Conservation (phyloP, 2,113 vertebrate genomes). For the Pangasianodon hypophthalmus region DNA sequence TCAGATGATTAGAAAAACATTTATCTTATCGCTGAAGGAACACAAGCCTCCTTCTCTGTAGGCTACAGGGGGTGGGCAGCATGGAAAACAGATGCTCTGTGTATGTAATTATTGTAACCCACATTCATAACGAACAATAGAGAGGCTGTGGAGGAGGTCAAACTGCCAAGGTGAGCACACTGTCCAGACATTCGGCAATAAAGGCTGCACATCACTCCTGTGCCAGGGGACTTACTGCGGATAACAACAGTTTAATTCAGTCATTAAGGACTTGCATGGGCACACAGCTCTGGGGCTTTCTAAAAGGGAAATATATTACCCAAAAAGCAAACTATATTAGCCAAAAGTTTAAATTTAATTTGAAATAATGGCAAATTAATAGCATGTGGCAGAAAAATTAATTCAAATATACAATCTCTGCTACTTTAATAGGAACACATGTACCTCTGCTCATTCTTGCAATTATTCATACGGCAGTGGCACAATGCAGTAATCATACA, state of each 20-base stretch:
- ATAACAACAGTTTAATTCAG: background rate
- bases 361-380: background rate
- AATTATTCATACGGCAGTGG: too few species aligned
- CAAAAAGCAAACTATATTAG: background rate
- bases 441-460: background rate
- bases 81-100: constrained; percentile 69
- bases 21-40: constrained; percentile 64
- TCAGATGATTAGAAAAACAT: constrained; percentile 69
- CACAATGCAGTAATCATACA: background rate
- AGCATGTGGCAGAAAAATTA: background rate
- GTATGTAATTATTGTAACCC: constrained; percentile 73
- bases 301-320: background rate
- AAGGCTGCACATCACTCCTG: constrained; percentile 30
- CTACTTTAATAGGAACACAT: background rate
- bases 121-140: constrained; percentile 63
- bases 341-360: background rate
- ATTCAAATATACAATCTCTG: background rate
- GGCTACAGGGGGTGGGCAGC: constrained; percentile 60
- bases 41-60: constrained; percentile 51
- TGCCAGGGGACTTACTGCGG: constrained; percentile 24
- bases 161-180: constrained; percentile 62
- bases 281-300: background rate
- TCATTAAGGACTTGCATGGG: constrained; percentile 2
- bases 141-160: constrained; percentile 65
- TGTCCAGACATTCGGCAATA: constrained; percentile 69